Base-by-base conservation (phyloP, 2,113 vertebrate genomes). In the Hippoglossus stenolepis region DNA sequence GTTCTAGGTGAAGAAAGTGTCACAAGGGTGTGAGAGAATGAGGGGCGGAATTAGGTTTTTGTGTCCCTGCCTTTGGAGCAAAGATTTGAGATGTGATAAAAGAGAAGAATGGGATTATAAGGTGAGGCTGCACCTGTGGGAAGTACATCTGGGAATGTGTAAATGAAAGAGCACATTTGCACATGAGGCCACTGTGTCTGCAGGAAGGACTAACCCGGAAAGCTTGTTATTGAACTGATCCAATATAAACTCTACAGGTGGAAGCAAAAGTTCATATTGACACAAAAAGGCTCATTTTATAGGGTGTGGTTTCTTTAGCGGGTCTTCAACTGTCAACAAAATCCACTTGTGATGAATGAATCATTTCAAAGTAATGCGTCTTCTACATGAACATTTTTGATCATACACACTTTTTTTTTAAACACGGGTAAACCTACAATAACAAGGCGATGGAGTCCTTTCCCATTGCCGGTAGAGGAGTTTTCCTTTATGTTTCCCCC, bases 1-100 rank as follows among this genome's bases (percentile, higher is more conserved):
- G 63, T 40, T 74, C 14, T 56, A 76, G 70, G 84, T 87, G 83
- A 73, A 63, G 73, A 83, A 90, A 82, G 43, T 86, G 64, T 64
- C 85, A 87, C 85, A 18, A n/a, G 49, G 65, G 73, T 76, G 79
- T 61, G 77, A 69, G 49, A 31, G 66, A 73, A 53, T n/a, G 65
- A 72, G 51, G 75, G 73, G 47, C 8, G 49, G 60, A 79, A 69
- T 78, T 62, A 26, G 56, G 54, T n/a, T 69, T 77, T 83, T 75
- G 69, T 82, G 51, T 4, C 23, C 0, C 62, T 23, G 63, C 1
- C 3, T 58, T 77, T 35, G 76, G 45, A 69, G 65, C 69, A 83
- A 69, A 62, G 61, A 79, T 53, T 63, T 2, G 71, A 84, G 62
- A 74, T 51, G 2, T 18, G 17, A 51, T 51, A 17, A 17, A 51